Evolutionary conservation across 2,113 vertebrate genomes (phyloP).

Genomic region (Phrynosoma platyrhinos): DNA sequence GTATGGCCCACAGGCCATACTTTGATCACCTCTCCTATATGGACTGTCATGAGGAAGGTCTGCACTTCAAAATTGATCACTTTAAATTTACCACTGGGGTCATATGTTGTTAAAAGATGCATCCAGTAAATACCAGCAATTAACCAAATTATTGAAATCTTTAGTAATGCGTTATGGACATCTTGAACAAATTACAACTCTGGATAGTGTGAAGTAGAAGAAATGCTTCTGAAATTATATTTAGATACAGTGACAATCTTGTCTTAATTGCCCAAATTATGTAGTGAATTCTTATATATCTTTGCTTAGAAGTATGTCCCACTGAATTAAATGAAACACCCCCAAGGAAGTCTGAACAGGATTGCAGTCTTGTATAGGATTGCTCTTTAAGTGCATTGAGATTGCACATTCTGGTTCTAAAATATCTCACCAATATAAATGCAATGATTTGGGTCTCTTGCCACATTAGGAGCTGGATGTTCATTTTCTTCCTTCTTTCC

Average conservation of each 20-base stretch:
- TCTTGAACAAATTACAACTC: not conserved
- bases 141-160: too few species aligned
- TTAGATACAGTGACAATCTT: not conserved
- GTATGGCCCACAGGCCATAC: too few species aligned
- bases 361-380: not conserved
- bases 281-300: not conserved
- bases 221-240: too few species aligned
- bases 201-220: not conserved
- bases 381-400: not conserved
- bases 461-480: constrained; percentile 18
- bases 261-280: too few species aligned
- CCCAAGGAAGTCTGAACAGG: not conserved
- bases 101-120: too few species aligned
- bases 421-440: not conserved
- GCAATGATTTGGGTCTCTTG: not conserved
- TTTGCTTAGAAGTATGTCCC: not conserved
- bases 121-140: too few species aligned
- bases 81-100: too few species aligned
- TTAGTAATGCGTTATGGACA: too few species aligned
- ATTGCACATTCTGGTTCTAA: not conserved
- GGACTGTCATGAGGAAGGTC: too few species aligned
- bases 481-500: constrained; percentile 57
- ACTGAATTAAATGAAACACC: not conserved
- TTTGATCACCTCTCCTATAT: too few species aligned
- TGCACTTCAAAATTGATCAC: too few species aligned